Evolutionary conservation across 2,888 invertebrate genomes (phyloP).

Genomic region (Timandra comae): DNA sequence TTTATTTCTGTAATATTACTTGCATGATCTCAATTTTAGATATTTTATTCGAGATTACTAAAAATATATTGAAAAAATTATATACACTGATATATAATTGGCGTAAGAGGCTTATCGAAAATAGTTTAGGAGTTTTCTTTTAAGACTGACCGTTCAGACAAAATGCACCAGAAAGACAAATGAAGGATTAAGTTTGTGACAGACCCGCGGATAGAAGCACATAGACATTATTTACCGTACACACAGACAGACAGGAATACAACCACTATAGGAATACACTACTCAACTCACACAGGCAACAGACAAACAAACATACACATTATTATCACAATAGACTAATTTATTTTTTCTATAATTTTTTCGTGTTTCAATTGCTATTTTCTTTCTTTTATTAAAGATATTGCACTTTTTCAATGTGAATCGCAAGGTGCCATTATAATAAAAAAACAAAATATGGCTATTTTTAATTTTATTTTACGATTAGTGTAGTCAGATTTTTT

Average conservation of each 20-base stretch:
- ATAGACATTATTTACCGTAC: slow-evolving; percentile 14
- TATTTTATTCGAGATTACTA: slow-evolving; percentile 74
- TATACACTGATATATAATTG: slow-evolving; percentile 70
- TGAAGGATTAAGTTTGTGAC: slow-evolving; percentile 34
- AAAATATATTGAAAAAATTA: slow-evolving; percentile 52
- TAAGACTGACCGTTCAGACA: slow-evolving; percentile 65
- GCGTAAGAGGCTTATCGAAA: slow-evolving; percentile 73
- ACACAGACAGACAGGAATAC: too few relatives aligned
- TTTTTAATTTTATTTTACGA: slow-evolving; percentile 45
- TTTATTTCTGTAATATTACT: slow-evolving; percentile 69
- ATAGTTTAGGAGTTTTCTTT: slow-evolving; percentile 56
- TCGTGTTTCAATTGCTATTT: slow-evolving; percentile 13
- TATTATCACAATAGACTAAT: slow-evolving; percentile 6
- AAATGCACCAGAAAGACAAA: slow-evolving; percentile 58
- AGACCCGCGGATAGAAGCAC: slow-evolving; percentile 56
- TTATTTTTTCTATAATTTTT: slow-evolving; percentile 12
- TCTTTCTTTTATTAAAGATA: slow-evolving; percentile 13
- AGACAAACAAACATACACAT: slow-evolving; percentile 17
- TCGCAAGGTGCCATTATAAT: slow-evolving; percentile 69
- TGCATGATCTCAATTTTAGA: slow-evolving; percentile 74
- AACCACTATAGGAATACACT: neutral
- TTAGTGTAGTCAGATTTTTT: slow-evolving; percentile 55
- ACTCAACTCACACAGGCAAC: slow-evolving; percentile 14
- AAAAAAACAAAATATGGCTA: slow-evolving; percentile 54
- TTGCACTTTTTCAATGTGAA: slow-evolving; percentile 51